Evolutionary conservation across 1,140 invertebrate species (phyloP), one percentile per base, ranked within the genome.

Genomic region (Eupristina koningsbergeri): DNA sequence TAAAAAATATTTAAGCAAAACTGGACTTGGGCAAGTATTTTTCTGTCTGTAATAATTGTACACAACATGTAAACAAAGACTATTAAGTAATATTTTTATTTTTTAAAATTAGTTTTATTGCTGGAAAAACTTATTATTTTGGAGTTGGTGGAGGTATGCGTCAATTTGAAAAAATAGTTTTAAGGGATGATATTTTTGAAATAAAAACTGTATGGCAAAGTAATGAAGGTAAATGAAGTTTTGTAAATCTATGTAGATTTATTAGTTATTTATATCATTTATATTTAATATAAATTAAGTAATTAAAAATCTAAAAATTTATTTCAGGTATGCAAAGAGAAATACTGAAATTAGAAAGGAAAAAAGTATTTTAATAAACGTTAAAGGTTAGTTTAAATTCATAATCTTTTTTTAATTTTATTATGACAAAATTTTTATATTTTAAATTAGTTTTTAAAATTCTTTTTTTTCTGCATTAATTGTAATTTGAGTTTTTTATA

Each of bases 51-150:
- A 84, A 41, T 29, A 61, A 36, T 31, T 58, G 61, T 77, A 31
- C 86, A 31, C 47, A 53, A 75, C 67, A n/a, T n/a, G n/a, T 83
- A 39, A 76, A 36, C 31, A 3, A 64, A 31, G 13, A 80, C 34
- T 34, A 61, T 80, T 73, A 6, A 31, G 53, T 69, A 71, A n/a
- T 45, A 53, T 73, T 85, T 31, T 15, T 29, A 76, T 73, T 80
- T 80, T 85, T 76, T 74, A 50, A 85, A 77, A 64, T 76, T 84
- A 92, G 95, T 89, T 94, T 94, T 90, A 87, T 98, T 50, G 97
- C 97, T 83, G 97, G 95, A 0, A 98, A 98, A 93, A 95, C 94
- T 15, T 95, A 96, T 92, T 98, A 98, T 91, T 98, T 98, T 94
- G 97, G 97, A 84, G 96, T 98, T 69, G 97, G 97, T 58, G 97